A percentile compares a stretch with the other conserved stretches of the same genome.
These are phyloP conservation scores for Theristicus caerulescens DNA, from an alignment of 2,113 vertebrate species.

Conservation along the genomic window DNA sequence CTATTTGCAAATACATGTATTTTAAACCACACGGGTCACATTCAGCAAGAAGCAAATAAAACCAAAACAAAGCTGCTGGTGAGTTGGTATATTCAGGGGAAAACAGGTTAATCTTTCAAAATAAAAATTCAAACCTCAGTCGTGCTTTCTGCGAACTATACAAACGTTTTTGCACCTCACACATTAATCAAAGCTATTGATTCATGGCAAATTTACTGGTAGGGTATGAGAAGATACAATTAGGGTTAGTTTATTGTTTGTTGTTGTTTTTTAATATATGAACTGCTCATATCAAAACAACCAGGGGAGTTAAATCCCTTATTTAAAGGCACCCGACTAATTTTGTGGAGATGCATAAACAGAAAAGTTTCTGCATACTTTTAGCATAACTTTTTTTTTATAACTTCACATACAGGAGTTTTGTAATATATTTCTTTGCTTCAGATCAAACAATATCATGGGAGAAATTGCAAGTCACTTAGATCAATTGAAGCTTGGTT, in stretches of 20 bases:
- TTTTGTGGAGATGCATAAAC: not conserved
- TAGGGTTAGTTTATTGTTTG: not conserved
- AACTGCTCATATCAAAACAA: not conserved
- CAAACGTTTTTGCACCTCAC: not conserved
- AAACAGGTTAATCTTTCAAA: not conserved
- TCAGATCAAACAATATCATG: not conserved
- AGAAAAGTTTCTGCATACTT: not conserved
- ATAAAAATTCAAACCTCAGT: not conserved
- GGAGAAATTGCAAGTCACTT: not conserved
- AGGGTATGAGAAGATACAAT: not conserved
- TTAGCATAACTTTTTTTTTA: not conserved
- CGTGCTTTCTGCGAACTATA: not conserved
- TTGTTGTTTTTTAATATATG: not conserved
- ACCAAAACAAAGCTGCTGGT: not conserved
- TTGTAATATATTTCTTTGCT: not conserved
- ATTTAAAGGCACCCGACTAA: not conserved
- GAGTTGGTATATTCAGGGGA: too few species aligned
- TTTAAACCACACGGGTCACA: not conserved
- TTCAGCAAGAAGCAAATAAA: not conserved
- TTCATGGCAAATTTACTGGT: not conserved
- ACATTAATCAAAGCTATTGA: not conserved
- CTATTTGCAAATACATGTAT: not conserved
- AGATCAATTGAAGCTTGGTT: not conserved
- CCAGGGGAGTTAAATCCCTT: not conserved
- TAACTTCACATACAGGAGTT: not conserved